These are phyloP conservation scores for Notarius lentiginosus DNA, from an alignment of 2,113 vertebrate genomes.

Conservation along the genomic window DNA sequence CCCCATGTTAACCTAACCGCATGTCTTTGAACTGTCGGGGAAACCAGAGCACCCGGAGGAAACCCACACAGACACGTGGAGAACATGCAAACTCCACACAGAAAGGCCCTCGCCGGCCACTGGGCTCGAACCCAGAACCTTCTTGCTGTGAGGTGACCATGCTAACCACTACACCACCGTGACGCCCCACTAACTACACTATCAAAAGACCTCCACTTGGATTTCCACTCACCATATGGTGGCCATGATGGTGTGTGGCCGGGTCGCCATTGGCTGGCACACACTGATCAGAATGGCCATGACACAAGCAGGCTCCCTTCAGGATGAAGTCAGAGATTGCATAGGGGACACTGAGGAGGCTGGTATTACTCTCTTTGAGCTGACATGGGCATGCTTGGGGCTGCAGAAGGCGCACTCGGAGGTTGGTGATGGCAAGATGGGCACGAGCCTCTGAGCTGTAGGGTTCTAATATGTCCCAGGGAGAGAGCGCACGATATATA, in stretches of 20 bases:
- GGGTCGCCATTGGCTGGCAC: conserved; percentile 77
- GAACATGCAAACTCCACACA: too few relatives aligned
- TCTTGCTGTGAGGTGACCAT: too few relatives aligned
- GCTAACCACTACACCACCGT: too few relatives aligned
- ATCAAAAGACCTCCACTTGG: neutral
- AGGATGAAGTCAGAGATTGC: conserved; percentile 93
- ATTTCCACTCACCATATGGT: conserved; percentile 80
- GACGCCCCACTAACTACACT: neutral
- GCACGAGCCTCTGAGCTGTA: conserved; percentile 82
- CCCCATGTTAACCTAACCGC: too few relatives aligned
- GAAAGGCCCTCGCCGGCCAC: too few relatives aligned
- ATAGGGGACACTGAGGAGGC: conserved; percentile 72
- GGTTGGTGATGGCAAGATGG: conserved; percentile 88
- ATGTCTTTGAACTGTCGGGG: too few relatives aligned
- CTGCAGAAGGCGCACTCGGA: conserved; percentile 82
- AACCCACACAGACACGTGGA: too few relatives aligned
- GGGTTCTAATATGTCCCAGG: conserved; percentile 80
- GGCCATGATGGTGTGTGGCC: conserved; percentile 70
- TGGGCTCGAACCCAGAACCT: too few relatives aligned
- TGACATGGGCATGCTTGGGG: conserved; percentile 85
- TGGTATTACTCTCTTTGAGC: conserved; percentile 53
- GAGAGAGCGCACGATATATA: conserved; percentile 87
- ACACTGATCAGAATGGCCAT: conserved; percentile 90
- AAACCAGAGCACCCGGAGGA: too few relatives aligned
- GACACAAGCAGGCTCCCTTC: conserved; percentile 96